These are phyloP conservation scores for Ormyrus rosae DNA, from an alignment of 2,888 invertebrate species.

Conservation along the genomic window DNA sequence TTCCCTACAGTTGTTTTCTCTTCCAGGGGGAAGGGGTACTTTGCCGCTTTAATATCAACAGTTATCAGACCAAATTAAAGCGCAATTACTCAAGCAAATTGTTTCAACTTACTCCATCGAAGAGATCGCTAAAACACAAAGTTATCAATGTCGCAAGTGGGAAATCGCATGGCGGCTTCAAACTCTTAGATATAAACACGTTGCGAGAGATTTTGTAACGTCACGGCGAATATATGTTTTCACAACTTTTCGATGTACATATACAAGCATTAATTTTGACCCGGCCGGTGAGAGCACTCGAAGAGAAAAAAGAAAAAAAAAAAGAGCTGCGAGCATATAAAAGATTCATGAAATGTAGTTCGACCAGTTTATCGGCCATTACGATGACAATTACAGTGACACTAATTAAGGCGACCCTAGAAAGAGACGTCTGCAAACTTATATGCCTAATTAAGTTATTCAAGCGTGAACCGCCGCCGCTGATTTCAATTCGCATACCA, in stretches of 20 bases:
- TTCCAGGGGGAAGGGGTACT: too few relatives aligned
- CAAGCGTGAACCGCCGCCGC: slow-evolving; percentile 1
- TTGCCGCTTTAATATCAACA: too few relatives aligned
- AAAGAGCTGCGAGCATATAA: background rate
- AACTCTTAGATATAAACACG: too few relatives aligned
- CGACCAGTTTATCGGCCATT: background rate
- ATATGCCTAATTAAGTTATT: slow-evolving; percentile 36
- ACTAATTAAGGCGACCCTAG: slow-evolving; percentile 26
- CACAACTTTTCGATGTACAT: slow-evolving; percentile 1
- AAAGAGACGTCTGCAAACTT: background rate
- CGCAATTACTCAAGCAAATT: background rate
- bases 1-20: background rate
- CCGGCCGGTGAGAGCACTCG: background rate
- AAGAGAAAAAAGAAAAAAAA: too few relatives aligned
- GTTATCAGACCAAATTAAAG: too few relatives aligned
- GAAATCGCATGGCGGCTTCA: background rate
- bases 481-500: slow-evolving; percentile 8
- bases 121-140: background rate
- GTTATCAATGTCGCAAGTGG: background rate
- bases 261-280: slow-evolving; percentile 8
- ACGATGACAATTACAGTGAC: slow-evolving; percentile 35
- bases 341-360: slow-evolving; percentile 20
- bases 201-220: slow-evolving; percentile 20
- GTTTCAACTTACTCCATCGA: background rate
- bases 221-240: slow-evolving; percentile 7